Conservation (phyloP, 2,797 vertebrate species). For the Xenops minutus region DNA sequence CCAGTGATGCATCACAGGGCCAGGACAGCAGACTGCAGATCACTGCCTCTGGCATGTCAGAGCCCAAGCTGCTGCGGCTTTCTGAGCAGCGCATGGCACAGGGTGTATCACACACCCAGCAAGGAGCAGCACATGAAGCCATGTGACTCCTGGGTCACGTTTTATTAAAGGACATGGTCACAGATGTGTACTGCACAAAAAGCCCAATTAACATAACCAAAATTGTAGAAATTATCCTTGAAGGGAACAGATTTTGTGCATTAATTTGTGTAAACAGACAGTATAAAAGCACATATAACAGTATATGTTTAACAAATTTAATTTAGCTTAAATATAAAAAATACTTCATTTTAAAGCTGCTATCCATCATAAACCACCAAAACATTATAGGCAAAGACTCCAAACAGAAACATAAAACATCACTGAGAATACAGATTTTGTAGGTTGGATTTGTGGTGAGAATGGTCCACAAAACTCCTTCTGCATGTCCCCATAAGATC, state of each 20-base stretch:
- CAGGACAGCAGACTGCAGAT: not conserved
- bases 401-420: not conserved
- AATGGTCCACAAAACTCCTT: constrained; percentile 43
- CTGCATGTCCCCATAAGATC: constrained; percentile 66
- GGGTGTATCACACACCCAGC: not conserved
- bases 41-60: not conserved
- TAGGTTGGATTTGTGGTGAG: constrained; percentile 36
- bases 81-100: not conserved
- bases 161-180: not conserved
- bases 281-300: not conserved
- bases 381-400: not conserved
- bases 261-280: not conserved
- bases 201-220: not conserved
- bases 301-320: not conserved
- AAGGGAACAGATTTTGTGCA: not conserved
- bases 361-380: not conserved
- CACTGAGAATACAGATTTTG: not conserved
- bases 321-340: not conserved
- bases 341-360: not conserved
- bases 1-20: rapidly evolving
- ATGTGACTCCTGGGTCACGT: rapidly evolving
- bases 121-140: rapidly evolving
- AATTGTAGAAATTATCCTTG: not conserved
- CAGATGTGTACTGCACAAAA: not conserved
- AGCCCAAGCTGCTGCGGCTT: not conserved